These are phyloP conservation scores for Osmerus mordax DNA, from an alignment of 2,113 vertebrate species.

Conservation along the genomic window DNA sequence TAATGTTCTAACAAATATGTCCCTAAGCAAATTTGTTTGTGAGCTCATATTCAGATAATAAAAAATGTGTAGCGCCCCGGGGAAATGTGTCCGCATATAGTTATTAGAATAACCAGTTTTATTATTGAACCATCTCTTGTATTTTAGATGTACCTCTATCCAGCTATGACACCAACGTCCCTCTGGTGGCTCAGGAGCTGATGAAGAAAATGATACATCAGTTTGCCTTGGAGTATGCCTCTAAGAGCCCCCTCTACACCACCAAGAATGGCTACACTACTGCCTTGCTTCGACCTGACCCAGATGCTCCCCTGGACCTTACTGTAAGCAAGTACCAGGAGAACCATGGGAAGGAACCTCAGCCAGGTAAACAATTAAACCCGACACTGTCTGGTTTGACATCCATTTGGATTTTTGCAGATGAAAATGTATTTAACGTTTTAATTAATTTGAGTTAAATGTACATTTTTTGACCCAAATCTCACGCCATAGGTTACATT, in stretches of 20 bases:
- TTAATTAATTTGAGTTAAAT: no score
- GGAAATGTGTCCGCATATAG: no score
- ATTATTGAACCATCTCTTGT: constrained; percentile 17
- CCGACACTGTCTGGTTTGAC: neutral
- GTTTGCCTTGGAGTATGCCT: constrained; percentile 97
- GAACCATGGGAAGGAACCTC: constrained; percentile 72
- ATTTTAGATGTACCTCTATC: constrained; percentile 56
- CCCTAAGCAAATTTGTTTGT: neutral
- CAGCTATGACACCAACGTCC: constrained; percentile 95
- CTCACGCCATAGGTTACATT: no score
- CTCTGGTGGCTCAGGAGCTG: constrained; percentile 95
- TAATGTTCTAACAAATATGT: neutral
- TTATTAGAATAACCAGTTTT: neutral
- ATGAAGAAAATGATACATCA: constrained; percentile 99
- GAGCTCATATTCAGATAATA: neutral
- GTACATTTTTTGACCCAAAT: no score
- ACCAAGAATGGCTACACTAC: constrained; percentile 79
- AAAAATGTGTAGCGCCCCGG: no score
- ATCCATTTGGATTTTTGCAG: neutral
- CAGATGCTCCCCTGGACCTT: constrained; percentile 94
- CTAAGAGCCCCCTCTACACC: constrained; percentile 90
- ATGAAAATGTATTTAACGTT: no score
- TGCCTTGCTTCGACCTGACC: constrained; percentile 79
- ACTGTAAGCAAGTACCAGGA: constrained; percentile 85
- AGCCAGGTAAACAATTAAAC: constrained; percentile 74